Conservation (phyloP, 1,140 invertebrate species). For the Armadillidium nasatum region DNA sequence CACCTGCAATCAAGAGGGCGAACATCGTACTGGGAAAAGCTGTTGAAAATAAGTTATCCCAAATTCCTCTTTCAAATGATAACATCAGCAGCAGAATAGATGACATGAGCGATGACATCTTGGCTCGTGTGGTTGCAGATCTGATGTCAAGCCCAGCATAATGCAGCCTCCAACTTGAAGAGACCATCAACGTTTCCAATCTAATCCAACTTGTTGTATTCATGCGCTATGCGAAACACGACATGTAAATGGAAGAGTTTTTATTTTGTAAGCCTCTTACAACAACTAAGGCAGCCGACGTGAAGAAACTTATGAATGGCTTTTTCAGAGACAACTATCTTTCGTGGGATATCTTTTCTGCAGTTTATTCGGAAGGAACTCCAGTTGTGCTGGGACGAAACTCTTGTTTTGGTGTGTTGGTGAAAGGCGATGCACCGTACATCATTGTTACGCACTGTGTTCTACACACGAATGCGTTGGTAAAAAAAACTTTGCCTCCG, state of each 20-base stretch:
- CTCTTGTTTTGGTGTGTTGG: constrained; percentile 31
- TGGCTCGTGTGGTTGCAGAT: constrained; percentile 29
- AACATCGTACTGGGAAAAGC: constrained; percentile 30
- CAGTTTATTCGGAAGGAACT: constrained; percentile 33
- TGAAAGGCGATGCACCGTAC: constrained; percentile 32
- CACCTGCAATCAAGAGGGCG: constrained; percentile 22
- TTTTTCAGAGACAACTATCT: constrained; percentile 36
- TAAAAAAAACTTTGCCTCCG: constrained; percentile 21
- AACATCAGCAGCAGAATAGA: constrained; percentile 28
- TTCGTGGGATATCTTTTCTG: constrained; percentile 30
- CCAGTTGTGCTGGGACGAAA: constrained; percentile 29
- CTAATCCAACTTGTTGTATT: constrained; percentile 15
- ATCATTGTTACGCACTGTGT: constrained; percentile 26
- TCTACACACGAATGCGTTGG: constrained; percentile 24
- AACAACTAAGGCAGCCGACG: constrained; percentile 32
- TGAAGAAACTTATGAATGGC: constrained; percentile 36
- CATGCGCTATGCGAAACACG: constrained; percentile 30
- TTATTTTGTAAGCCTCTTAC: constrained; percentile 35
- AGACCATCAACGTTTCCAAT: constrained; percentile 17
- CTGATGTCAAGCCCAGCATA: constrained; percentile 27
- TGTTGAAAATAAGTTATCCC: constrained; percentile 27
- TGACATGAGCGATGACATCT: constrained; percentile 30
- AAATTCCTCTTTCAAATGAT: constrained; percentile 34
- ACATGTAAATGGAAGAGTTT: constrained; percentile 29
- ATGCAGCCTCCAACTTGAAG: constrained; percentile 22